Evolutionary conservation across 2,888 invertebrate species (phyloP).

Genomic region (Sycophila texana): DNA sequence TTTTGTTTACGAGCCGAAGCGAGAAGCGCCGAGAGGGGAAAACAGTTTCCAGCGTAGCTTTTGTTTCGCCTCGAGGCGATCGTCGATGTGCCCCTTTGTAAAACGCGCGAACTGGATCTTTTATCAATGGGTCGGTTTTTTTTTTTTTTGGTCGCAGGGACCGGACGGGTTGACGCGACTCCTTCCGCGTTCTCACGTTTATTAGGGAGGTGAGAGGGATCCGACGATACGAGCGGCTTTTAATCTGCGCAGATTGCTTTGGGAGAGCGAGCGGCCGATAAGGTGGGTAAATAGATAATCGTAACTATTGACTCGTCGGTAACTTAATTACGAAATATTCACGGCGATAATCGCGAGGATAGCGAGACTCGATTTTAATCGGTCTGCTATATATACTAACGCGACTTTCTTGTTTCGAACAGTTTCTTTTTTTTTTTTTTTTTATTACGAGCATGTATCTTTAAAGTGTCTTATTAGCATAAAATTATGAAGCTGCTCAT

Average conservation of each 20-base stretch:
- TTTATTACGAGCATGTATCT: background rate
- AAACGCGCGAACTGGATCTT: conserved; percentile 6
- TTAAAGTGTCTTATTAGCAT: background rate
- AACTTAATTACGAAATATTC: conserved; percentile 7
- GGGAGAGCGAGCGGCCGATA: too few species aligned
- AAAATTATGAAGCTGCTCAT: conserved; percentile 1
- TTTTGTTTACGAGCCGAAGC: conserved; percentile 42
- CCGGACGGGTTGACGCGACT: background rate
- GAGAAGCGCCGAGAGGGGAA: background rate
- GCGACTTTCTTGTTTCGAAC: background rate
- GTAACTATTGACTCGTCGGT: background rate
- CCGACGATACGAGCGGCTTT: too few species aligned
- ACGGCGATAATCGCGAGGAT: background rate
- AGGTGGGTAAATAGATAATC: conserved; percentile 1
- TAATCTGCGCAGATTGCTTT: too few species aligned
- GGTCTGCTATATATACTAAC: background rate
- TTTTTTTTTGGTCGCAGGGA: background rate
- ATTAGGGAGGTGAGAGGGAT: background rate
- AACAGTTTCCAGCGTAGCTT: too few species aligned
- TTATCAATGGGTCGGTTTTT: conserved; percentile 13
- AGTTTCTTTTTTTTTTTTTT: background rate
- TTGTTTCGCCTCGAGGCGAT: background rate
- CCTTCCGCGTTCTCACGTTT: conserved; percentile 38
- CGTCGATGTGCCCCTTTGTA: background rate
- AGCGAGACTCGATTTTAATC: background rate